phyloP scores from a whole-genome alignment of 2,888 invertebrate genomes.

The Heliconius ismenius region DNA sequence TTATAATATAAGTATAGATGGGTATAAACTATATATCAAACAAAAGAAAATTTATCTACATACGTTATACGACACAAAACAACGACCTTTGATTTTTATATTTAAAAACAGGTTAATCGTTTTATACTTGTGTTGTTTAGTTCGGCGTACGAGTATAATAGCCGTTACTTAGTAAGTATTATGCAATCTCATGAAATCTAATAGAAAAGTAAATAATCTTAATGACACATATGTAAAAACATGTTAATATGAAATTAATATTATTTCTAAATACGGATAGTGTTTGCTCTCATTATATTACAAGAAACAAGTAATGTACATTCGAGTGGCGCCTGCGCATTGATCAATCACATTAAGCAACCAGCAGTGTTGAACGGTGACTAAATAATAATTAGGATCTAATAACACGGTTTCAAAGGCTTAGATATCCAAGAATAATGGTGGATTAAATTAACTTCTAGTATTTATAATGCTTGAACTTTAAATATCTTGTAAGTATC shows the following conservation, averaged over 20 bases:
- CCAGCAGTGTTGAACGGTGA: constrained; percentile 20
- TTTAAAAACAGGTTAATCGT: constrained; percentile 14
- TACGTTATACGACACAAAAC: neutral
- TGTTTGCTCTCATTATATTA: constrained; percentile 25
- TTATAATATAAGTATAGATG: no score
- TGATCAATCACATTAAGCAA: constrained; percentile 37
- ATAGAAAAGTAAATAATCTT: neutral
- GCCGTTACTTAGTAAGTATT: neutral
- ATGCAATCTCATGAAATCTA: neutral
- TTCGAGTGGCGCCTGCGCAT: constrained; percentile 39
- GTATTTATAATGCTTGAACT: neutral
- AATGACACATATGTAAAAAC: neutral
- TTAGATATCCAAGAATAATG: constrained; percentile 11
- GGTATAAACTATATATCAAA: no score
- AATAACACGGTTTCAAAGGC: constrained; percentile 20
- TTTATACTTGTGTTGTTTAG: constrained; percentile 1
- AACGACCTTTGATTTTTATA: neutral
- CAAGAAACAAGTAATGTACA: constrained; percentile 19
- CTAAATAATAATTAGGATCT: constrained; percentile 29
- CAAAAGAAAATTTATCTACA: no score
- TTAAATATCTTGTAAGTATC: no score
- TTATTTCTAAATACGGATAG: constrained; percentile 6
- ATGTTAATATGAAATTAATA: constrained; percentile 1
- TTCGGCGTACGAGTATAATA: neutral
- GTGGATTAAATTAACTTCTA: neutral